phyloP scores from a whole-genome alignment of 2,797 vertebrate genomes.

The Eidolon dupreanum region DNA sequence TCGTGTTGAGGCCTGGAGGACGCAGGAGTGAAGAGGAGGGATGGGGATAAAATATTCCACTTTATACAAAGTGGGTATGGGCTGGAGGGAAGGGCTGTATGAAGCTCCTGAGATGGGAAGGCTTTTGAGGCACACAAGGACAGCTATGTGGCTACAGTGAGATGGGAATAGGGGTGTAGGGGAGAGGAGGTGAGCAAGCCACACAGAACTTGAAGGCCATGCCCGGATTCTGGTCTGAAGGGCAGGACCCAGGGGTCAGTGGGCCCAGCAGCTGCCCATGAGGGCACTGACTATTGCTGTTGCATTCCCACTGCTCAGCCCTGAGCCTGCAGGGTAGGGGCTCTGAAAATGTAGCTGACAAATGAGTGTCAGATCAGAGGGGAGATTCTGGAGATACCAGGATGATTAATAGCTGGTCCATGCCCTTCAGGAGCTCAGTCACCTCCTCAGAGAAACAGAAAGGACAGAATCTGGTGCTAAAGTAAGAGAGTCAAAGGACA shows the following conservation, averaged over 20 bases:
- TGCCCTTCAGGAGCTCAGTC: neutral
- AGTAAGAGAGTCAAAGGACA: neutral
- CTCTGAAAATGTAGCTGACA: neutral
- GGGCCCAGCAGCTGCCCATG: neutral
- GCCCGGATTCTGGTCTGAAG: neutral
- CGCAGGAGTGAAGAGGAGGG: neutral
- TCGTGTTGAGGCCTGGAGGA: neutral
- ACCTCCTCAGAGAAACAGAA: neutral
- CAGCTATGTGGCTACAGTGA: neutral
- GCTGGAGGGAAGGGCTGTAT: neutral
- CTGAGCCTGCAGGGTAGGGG: rapidly evolving
- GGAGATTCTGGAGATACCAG: neutral
- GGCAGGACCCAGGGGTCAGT: neutral
- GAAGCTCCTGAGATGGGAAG: neutral
- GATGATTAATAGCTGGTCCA: neutral
- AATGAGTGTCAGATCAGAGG: neutral
- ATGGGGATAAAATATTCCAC: neutral
- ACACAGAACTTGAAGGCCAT: neutral
- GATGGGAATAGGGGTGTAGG: neutral
- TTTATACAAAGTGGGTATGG: neutral
- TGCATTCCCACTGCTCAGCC: neutral
- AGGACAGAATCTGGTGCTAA: neutral
- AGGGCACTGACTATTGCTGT: neutral
- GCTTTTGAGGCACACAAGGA: neutral
- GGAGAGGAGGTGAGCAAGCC: neutral